Conservation (phyloP, 2,797 vertebrate genomes). For the Mustela erminea region DNA sequence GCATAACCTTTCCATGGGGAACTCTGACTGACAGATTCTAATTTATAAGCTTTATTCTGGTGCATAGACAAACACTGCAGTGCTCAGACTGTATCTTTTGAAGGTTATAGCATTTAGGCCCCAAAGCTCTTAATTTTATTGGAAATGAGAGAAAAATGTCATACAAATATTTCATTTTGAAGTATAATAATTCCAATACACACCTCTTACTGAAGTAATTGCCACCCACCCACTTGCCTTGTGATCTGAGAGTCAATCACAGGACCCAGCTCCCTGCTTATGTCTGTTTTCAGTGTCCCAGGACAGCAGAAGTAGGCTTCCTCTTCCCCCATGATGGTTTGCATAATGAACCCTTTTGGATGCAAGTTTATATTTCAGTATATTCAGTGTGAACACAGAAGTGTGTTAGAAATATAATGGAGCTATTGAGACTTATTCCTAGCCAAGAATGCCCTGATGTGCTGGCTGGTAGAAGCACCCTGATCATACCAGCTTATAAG, state of each 20-base stretch:
- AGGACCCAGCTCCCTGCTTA: not conserved
- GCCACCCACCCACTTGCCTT: constrained; percentile 4
- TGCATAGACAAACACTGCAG: constrained; percentile 71
- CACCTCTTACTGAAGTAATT: constrained; percentile 69
- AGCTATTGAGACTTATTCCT: not conserved
- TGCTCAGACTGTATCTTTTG: constrained; percentile 79
- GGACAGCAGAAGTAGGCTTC: not conserved
- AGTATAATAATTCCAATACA: constrained; percentile 71
- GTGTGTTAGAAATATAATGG: constrained; percentile 40
- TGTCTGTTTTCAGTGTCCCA: not conserved
- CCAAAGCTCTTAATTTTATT: constrained; percentile 81
- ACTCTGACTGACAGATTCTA: constrained; percentile 80
- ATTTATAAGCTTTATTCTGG: constrained; percentile 78
- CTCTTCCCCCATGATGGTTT: not conserved
- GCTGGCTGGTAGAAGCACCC: not conserved
- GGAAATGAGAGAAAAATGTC: constrained; percentile 80
- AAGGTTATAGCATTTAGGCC: constrained; percentile 82
- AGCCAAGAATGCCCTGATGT: not conserved
- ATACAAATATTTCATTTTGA: constrained; percentile 84
- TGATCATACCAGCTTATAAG: not conserved
- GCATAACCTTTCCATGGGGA: constrained; percentile 83
- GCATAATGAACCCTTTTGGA: not conserved
- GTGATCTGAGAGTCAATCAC: constrained; percentile 59
- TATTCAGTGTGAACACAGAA: not conserved
- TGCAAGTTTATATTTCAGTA: constrained; percentile 31